These are phyloP conservation scores for Eptesicus fuscus DNA, from an alignment of 2,113 vertebrate genomes.

Conservation along the genomic window DNA sequence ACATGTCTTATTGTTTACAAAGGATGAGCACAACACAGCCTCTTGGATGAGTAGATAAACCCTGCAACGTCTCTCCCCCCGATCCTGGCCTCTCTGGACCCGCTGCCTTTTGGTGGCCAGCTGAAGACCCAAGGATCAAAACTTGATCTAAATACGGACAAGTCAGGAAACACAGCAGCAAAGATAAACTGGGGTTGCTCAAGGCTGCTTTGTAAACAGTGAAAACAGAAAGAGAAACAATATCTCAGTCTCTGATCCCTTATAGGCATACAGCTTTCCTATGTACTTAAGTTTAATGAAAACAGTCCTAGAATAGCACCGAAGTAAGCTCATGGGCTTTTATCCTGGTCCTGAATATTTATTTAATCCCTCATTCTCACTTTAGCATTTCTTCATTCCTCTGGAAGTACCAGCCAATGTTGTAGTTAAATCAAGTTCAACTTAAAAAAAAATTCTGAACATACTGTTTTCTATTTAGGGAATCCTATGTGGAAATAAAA, in stretches of 20 bases:
- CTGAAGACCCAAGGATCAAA: constrained; percentile 80
- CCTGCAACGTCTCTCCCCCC: constrained; percentile 70
- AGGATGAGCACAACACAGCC: constrained; percentile 81
- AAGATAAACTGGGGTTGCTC: constrained; percentile 78
- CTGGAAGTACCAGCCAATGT: constrained; percentile 52
- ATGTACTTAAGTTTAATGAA: constrained; percentile 61
- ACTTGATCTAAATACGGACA: constrained; percentile 82
- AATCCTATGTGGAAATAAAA: not conserved
- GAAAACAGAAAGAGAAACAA: constrained; percentile 59
- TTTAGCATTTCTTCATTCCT: constrained; percentile 39
- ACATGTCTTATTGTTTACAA: constrained; percentile 85
- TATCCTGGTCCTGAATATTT: constrained; percentile 62
- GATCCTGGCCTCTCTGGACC: constrained; percentile 74
- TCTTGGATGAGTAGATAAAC: constrained; percentile 81
- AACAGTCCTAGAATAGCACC: not conserved
- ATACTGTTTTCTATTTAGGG: constrained; percentile 56
- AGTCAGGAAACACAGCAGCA: constrained; percentile 74
- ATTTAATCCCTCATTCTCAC: constrained; percentile 63
- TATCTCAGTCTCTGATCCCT: constrained; percentile 57
- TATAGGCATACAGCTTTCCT: constrained; percentile 56
- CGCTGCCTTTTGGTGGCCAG: constrained; percentile 77
- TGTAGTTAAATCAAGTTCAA: constrained; percentile 71
- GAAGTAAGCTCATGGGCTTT: constrained; percentile 62
- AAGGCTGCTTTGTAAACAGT: constrained; percentile 46
- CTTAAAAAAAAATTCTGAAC: not conserved